A percentile compares a stretch with the other conserved stretches of the same genome.
phyloP scores from a whole-genome alignment of 2,797 vertebrate species.

The Sebastes matsubarae region DNA sequence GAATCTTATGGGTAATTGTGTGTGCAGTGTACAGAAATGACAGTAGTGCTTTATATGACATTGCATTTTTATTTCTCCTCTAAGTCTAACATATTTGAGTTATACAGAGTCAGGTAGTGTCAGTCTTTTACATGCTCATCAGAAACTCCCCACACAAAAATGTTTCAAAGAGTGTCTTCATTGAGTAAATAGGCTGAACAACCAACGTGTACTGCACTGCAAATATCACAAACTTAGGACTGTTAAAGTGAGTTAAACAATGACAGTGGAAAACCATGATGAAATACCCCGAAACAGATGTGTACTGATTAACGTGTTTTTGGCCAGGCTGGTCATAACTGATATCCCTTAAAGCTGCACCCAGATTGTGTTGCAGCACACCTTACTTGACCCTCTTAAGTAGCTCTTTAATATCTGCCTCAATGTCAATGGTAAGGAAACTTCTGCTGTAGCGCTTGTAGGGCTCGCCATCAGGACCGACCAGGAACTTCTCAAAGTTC shows the following conservation, averaged over 20 bases:
- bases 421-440: conserved; percentile 88
- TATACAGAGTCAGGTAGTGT: conserved; percentile 38
- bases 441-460: conserved; percentile 89
- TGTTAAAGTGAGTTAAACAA: neutral
- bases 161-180: conserved; percentile 88
- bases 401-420: conserved; percentile 88
- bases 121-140: conserved; percentile 83
- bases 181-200: conserved; percentile 78
- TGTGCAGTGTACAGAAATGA: conserved; percentile 10
- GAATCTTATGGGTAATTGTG: neutral
- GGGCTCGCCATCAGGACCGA: conserved; percentile 85
- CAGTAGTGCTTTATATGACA: neutral
- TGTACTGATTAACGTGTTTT: neutral
- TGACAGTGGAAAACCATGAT: conserved; percentile 1
- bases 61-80: conserved; percentile 52
- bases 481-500: conserved; percentile 96
- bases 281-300: neutral
- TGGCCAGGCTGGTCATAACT: neutral
- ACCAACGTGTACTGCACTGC: conserved; percentile 39
- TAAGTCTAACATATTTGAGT: neutral
- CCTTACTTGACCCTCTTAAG: conserved; percentile 76
- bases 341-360: neutral
- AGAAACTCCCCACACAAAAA: conserved; percentile 73
- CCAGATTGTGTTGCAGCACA: neutral
- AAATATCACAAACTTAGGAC: conserved; percentile 26